Conservation (phyloP, 2,797 vertebrate genomes). For the Ctenosaura bakeri region DNA sequence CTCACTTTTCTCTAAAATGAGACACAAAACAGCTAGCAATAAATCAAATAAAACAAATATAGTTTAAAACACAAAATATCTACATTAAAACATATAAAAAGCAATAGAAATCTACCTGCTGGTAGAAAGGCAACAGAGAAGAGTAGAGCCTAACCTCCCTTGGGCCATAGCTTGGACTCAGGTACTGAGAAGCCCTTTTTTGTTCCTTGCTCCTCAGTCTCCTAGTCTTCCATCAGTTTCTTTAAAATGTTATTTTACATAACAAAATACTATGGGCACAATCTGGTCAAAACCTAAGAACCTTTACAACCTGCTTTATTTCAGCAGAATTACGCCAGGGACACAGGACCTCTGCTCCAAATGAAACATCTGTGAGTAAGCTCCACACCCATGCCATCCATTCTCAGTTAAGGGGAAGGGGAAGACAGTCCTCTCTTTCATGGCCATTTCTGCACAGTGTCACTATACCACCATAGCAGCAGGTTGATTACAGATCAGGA, state of each 20-base stretch:
- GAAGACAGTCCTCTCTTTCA: no score
- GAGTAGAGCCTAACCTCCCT: no score
- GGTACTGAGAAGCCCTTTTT: no score
- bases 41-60: background rate
- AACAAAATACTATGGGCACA: background rate
- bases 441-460: no score
- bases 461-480: no score
- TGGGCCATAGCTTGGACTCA: no score
- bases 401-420: no score
- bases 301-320: conserved; percentile 9
- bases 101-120: background rate
- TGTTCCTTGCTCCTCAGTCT: background rate
- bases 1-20: background rate
- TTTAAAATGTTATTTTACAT: background rate
- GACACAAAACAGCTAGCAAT: background rate
- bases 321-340: conserved; percentile 46
- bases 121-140: no score
- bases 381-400: no score
- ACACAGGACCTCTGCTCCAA: no score
- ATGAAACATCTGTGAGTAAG: no score
- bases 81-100: background rate
- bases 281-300: background rate
- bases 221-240: background rate
- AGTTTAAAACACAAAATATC: background rate
- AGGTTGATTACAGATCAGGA: no score